Evolutionary conservation across 2,797 vertebrate genomes (phyloP).

Genomic region (Microtus obscurus): DNA sequence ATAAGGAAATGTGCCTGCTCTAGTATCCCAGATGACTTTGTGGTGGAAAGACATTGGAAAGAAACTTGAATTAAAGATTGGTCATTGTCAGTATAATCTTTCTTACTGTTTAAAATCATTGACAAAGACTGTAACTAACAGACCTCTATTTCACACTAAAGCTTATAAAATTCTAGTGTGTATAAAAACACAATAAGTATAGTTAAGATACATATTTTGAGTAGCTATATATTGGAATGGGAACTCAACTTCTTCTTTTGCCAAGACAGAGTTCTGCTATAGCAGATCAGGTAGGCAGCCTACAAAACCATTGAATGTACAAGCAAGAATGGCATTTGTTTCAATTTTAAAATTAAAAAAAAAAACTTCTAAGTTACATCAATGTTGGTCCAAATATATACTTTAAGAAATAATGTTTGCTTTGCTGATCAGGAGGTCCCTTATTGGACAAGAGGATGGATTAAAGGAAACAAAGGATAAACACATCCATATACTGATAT

Average conservation of each 20-base stretch:
- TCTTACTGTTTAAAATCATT: neutral
- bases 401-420: neutral
- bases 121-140: neutral
- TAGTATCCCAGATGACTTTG: neutral
- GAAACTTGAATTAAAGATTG: neutral
- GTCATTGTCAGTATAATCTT: neutral
- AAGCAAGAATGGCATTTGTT: neutral
- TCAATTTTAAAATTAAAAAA: neutral
- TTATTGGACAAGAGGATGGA: neutral
- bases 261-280: neutral
- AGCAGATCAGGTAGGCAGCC: neutral
- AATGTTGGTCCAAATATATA: neutral
- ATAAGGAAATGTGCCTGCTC: neutral
- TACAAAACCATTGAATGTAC: neutral
- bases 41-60: neutral
- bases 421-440: neutral
- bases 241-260: neutral
- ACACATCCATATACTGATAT: neutral
- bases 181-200: neutral
- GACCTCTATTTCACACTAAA: neutral
- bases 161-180: neutral
- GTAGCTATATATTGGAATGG: neutral
- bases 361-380: neutral
- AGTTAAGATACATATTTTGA: slow-evolving; percentile 16
- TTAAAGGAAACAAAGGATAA: neutral